Evolutionary conservation across 2,888 invertebrate species (phyloP), one percentile per base, ranked within the genome.

Genomic region (Mechanitis mazaeus): DNA sequence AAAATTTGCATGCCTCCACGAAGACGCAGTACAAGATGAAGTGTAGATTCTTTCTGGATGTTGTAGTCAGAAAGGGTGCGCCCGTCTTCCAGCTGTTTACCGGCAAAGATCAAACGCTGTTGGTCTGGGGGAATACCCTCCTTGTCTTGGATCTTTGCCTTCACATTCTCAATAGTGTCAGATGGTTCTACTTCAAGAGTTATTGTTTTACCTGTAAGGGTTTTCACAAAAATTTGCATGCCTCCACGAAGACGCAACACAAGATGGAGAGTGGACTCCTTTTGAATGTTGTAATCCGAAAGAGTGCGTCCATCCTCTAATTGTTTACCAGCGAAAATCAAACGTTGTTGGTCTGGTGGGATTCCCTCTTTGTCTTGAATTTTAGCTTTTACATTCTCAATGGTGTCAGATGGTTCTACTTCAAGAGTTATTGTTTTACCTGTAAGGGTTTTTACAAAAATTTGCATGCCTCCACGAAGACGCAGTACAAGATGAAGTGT

Each of bases 281-380:
- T 86, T 5, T 86, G 86, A 4, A 86, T 86, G 11, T 86, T 86
- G 54, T 86, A 86, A 58, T 86, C 86, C 0, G 85, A 85, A 0
- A 86, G 69, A 0, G 85, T 86, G 45, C 86, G 83, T 0, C 86
- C 86, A 70, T 86, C 86, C 59, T 86, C 86, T 0, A 86, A 35
- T 33, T 86, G 86, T 20, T 86, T 86, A 0, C 86, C 84, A n/a
- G 84, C 84, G 50, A 85, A 85, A 64, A 85, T 85, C 31, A 85
- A 65, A 33, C 84, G 73, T 68, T 85, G 84, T 69, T 85, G 84
- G 61, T 85, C 84, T 65, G 84, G 84, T 3, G 84, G 84, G 50
- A 85, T 85, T 0, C 84, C 84, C 62, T 85, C 84, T 42, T 85
- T 85, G 65, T 85, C 84, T 64, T 85, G 84, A 12, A 85, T 85